Base-by-base conservation (phyloP, 2,888 invertebrate genomes). In the Andrena praecox region DNA sequence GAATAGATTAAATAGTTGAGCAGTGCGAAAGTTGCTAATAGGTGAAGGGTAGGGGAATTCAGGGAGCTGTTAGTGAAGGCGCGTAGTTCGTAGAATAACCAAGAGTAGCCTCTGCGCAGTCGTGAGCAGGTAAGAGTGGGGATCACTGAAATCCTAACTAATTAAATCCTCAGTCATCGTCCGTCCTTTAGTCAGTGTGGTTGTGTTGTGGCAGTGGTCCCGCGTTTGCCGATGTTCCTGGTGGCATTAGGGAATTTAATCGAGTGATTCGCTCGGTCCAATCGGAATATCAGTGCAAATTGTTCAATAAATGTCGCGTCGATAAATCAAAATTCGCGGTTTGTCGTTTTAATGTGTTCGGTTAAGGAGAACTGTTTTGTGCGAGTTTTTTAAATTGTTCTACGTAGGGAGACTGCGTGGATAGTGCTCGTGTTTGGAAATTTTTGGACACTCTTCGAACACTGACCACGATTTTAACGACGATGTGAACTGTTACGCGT, bases 81-180 rank as follows among this genome's bases (percentile, higher is more conserved):
- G 59, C 54, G 59, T 20, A 31, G 54, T 35, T 62, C n/a, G 62
- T 73, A 27, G 62, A 79, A 33, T 52, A 56, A 27, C 48, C 10
- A 50, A 33, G 63, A 54, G 54, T 8, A 12, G 69, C 56, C 20
- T 75, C 52, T 77, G 83, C 83, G 83, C 83, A 83, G 77, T 6
- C 83, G 83, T 52, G 52, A 48, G 10, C 35, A 8, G 12, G 6
- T 48, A 29, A 54, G 83, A 63, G 83, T 56, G 83, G 83, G 73
- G 52, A 69, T 64, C 33, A 20, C 50, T 33, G 74, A 74, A 74
- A 83, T 83, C 66, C 83, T 67, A 71, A 78, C 70, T 83, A 83
- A 83, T 83, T 83, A 83, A 80, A 78, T 83, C 63, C 84, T 63
- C 83, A 83, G 83, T 83, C 83, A 70, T 74, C 78, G 66, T 35